A percentile compares a stretch with the other conserved stretches of the same genome.
phyloP scores from a whole-genome alignment of 2,888 invertebrate genomes.

The Odontocolon sp. region DNA sequence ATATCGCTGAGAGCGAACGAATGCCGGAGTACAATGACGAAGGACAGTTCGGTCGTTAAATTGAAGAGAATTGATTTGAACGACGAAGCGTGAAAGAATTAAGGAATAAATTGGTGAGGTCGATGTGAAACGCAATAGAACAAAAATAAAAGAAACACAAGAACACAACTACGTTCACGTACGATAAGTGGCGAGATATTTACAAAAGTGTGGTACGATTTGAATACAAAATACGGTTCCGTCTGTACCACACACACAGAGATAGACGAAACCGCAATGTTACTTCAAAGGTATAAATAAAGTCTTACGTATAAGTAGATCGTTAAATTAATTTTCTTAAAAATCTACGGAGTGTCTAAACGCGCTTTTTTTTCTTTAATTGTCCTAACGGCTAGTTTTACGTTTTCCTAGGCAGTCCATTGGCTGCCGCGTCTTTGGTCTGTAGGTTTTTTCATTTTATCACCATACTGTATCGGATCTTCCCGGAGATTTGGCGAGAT shows the following conservation, averaged over 20 bases:
- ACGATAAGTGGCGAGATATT: constrained; percentile 58
- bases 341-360: constrained; percentile 47
- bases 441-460: constrained; percentile 46
- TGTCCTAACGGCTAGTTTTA: constrained; percentile 33
- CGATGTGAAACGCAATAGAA: not conserved
- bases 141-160: not conserved
- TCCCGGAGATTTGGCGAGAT: constrained; percentile 2
- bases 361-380: constrained; percentile 22
- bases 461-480: constrained; percentile 15
- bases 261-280: constrained; percentile 68
- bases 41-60: not conserved
- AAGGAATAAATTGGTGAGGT: not conserved
- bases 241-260: constrained; percentile 62
- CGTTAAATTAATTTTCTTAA: constrained; percentile 61
- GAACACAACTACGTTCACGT: constrained; percentile 32
- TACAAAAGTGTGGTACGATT: constrained; percentile 68
- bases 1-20: not conserved
- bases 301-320: constrained; percentile 70
- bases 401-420: constrained; percentile 67
- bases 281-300: constrained; percentile 72
- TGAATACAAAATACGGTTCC: constrained; percentile 70
- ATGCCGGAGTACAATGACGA: not conserved
- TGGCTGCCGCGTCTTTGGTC: constrained; percentile 76
- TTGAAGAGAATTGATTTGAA: not conserved
- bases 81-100: not conserved